Percentiles rank a stretch among this genome's conserved stretches.
These are phyloP conservation scores for Papilio xuthus DNA, from an alignment of 1,140 invertebrate species.

Conservation along the genomic window DNA sequence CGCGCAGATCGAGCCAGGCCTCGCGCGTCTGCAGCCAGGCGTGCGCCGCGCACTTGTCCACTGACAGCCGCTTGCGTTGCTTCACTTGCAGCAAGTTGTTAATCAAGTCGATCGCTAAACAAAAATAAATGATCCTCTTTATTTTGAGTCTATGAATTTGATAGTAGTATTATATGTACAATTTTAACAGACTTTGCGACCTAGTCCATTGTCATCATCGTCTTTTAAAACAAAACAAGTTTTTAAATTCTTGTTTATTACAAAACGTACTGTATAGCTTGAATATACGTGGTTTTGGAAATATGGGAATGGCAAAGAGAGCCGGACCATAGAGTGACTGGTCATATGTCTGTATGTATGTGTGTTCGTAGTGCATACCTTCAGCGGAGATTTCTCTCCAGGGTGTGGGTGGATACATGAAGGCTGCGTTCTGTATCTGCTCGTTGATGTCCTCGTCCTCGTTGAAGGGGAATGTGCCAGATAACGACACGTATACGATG, in stretches of 20 bases:
- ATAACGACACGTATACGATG: slow-evolving; percentile 97
- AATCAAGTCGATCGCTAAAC: slow-evolving; percentile 96
- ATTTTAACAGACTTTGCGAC: no score
- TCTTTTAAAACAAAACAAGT: no score
- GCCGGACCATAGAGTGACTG: no score
- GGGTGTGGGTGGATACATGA: slow-evolving; percentile 99
- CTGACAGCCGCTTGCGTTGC: slow-evolving; percentile 97
- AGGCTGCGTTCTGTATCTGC: slow-evolving; percentile 99
- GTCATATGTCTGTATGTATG: no score
- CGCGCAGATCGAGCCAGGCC: slow-evolving; percentile 96
- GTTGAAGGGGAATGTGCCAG: slow-evolving; percentile 99
- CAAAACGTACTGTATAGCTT: no score
- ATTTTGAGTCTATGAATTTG: slow-evolving; percentile 28
- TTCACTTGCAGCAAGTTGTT: slow-evolving; percentile 99
- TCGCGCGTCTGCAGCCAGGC: slow-evolving; percentile 98
- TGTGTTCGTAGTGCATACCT: slow-evolving; percentile 82
- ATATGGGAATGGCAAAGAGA: no score
- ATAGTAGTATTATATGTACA: no score
- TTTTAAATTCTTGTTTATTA: no score
- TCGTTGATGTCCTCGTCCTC: slow-evolving; percentile 99
- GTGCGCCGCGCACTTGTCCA: slow-evolving; percentile 97
- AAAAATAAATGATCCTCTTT: not conserved
- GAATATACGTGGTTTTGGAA: no score
- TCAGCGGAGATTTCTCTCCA: slow-evolving; percentile 99
- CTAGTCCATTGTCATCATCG: no score